Base-by-base conservation (phyloP, 2,113 vertebrate species). In the Paradoxurus hermaphroditus region DNA sequence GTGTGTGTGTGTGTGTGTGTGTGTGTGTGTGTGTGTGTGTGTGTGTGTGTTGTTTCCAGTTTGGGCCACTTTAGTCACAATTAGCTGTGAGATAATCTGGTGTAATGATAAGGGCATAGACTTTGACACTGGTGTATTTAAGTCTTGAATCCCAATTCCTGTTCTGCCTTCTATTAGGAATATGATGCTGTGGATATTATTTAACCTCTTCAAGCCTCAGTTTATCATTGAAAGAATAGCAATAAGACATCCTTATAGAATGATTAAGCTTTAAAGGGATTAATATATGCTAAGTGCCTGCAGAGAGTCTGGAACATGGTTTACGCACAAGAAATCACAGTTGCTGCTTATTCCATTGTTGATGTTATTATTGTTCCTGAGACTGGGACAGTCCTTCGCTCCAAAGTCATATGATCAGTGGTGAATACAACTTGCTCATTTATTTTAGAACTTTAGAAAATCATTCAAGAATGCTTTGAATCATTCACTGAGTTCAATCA, bases 381-480 rank as follows among this genome's bases (percentile, higher is more conserved):
- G 29, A 89, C 63, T 49, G 4, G 44, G 86, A 53, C 29, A 70
- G 56, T 36, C 36, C 4, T 85, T 85, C 36, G 19, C 16, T 77
- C 56, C 25, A 70, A 70, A 85, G 56, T 19, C 46, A 91, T 56
- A 16, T 36, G 59, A 72, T 49, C 13, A 56, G 70, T 90, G 41
- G 14, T 63, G 23, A 16, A 6, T 51, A 59, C 46, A 46, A 34
- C 27, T 67, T 44, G 4, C 23, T 15, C 59, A 67, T 16, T 85
- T 91, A 53, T 83, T 90, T 93, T 39, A 53, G 41, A 87, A 68
- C 6, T 36, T 78, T 63, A 65, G n/a, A n/a, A 87, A 65, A 41
- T 59, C 39, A 81, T 15, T 92, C 31, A 81, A 63, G n/a, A 77
- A 21, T 29, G 19, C 70, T 95, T 53, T 56, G 41, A 67, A 4